Evolutionary conservation across 2,888 invertebrate genomes (phyloP).

Genomic region (Drosophila ustulata): DNA sequence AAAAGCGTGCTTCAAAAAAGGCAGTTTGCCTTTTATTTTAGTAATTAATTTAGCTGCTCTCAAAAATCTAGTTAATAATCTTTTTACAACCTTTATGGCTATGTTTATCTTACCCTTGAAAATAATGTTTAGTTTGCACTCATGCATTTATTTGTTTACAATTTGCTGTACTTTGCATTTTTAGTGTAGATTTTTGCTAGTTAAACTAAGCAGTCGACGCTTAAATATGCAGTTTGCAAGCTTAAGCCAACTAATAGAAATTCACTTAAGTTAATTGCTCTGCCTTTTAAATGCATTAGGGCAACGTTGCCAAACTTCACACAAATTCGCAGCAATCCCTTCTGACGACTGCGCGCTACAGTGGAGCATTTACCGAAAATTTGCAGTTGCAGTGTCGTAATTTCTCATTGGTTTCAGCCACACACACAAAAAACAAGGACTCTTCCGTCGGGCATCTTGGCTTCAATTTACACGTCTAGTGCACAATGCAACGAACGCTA

Average conservation of each 20-base stretch:
- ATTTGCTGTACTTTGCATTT: neutral
- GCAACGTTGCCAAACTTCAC: constrained; percentile 51
- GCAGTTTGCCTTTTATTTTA: no score
- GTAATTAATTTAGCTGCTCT: neutral
- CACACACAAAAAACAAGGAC: constrained; percentile 25
- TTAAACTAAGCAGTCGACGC: neutral
- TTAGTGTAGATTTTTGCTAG: neutral
- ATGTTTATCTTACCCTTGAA: neutral
- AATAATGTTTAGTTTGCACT: neutral
- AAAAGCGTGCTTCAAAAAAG: no score
- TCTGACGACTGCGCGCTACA: constrained; percentile 30
- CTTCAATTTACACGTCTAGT: constrained; percentile 50
- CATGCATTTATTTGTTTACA: neutral
- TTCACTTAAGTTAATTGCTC: constrained; percentile 52
- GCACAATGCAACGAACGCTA: constrained; percentile 9
- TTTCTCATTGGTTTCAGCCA: constrained; percentile 43
- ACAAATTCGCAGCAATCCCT: constrained; percentile 14
- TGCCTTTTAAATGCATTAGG: constrained; percentile 34
- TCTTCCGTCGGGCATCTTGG: constrained; percentile 38
- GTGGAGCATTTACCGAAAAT: constrained; percentile 37
- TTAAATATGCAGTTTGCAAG: constrained; percentile 15
- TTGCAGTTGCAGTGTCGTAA: constrained; percentile 31
- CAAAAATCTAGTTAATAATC: neutral
- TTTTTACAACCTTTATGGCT: neutral
- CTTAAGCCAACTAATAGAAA: constrained; percentile 25